Conservation (phyloP, 1,140 invertebrate species). For the Aphelenchoides besseyi region DNA sequence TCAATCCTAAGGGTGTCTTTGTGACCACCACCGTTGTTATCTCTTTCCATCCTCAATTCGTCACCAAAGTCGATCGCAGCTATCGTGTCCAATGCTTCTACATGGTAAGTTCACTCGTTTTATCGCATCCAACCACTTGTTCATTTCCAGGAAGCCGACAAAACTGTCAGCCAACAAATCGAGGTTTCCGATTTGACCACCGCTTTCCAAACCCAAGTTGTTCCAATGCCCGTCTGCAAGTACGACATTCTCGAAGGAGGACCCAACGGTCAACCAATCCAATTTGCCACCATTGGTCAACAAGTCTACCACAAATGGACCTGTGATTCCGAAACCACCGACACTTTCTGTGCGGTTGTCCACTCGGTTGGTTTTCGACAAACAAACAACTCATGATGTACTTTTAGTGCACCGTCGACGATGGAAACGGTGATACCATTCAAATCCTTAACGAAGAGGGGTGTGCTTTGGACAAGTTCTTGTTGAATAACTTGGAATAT, state of each 20-base stretch:
- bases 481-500: constrained; percentile 62
- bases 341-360: constrained; percentile 62
- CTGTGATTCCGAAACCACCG: constrained; percentile 61
- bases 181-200: constrained; percentile 62
- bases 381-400: background rate
- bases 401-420: constrained; percentile 53
- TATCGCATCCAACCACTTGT: background rate
- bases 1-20: constrained; percentile 61
- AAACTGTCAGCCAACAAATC: constrained; percentile 59
- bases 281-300: constrained; percentile 62
- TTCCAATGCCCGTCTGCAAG: constrained; percentile 61
- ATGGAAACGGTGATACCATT: constrained; percentile 62
- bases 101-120: constrained; percentile 42
- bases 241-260: constrained; percentile 63
- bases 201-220: constrained; percentile 61
- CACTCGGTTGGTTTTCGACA: constrained; percentile 47
- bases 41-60: constrained; percentile 61
- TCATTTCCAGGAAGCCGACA: constrained; percentile 54
- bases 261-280: constrained; percentile 59
- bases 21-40: constrained; percentile 62
- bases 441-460: constrained; percentile 62
- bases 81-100: constrained; percentile 63
- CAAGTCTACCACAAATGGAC: constrained; percentile 63
- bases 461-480: constrained; percentile 61
- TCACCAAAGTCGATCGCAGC: constrained; percentile 62